Conservation (phyloP, 2,797 vertebrate species). For the Todus mexicanus region DNA sequence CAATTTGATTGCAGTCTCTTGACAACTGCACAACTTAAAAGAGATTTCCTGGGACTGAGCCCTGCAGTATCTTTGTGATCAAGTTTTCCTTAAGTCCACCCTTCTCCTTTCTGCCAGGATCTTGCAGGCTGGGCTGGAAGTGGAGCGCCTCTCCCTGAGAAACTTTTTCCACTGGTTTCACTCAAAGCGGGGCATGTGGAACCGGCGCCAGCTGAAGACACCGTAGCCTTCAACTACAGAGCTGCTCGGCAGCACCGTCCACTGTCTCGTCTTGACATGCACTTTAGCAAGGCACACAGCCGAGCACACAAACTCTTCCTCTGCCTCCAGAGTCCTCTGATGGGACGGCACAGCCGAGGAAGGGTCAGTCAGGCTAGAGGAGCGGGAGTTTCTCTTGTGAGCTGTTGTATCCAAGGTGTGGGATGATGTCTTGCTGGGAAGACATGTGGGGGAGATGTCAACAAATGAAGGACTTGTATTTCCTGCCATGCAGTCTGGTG, state of each 20-base stretch:
- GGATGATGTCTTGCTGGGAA: neutral
- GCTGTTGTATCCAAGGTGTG: accelerated
- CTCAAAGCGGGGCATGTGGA: slow-evolving; percentile 98
- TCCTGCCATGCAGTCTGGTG: neutral
- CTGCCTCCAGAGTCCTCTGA: neutral
- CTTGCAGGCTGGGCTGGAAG: slow-evolving; percentile 88
- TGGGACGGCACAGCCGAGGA: neutral
- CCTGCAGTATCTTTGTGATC: neutral
- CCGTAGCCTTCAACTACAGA: neutral
- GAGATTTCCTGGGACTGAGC: neutral
- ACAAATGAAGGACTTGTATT: neutral
- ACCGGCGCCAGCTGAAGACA: slow-evolving; percentile 73
- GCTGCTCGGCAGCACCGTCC: neutral
- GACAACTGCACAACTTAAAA: neutral
- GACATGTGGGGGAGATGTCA: accelerated
- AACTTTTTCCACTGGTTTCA: slow-evolving; percentile 94
- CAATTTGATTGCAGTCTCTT: neutral
- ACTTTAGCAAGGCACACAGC: neutral
- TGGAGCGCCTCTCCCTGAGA: slow-evolving; percentile 89
- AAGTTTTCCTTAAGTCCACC: neutral
- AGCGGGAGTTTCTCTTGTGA: neutral
- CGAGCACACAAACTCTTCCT: neutral
- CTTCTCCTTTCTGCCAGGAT: slow-evolving; percentile 75
- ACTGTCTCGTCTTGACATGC: neutral
- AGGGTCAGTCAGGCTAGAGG: neutral